Evolutionary conservation across 2,888 invertebrate species (phyloP), one percentile per base, ranked within the genome.

Genomic region (Noctua fimbriata): DNA sequence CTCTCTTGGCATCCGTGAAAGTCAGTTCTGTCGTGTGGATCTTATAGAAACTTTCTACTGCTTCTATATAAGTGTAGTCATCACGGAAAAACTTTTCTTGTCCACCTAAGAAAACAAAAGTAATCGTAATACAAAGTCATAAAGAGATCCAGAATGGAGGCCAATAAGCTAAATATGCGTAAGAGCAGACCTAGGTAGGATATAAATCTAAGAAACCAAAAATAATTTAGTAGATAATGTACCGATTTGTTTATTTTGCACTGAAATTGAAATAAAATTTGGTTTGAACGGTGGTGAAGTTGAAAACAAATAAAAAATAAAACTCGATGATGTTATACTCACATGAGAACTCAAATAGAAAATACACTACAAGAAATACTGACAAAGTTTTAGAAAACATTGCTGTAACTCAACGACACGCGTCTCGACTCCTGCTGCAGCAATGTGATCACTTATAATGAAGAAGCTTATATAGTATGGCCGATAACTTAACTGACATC

Each of bases 41-140:
- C 89, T 96, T 96, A 88, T 95, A 96, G 79, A 95, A 96, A 79
- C 92, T 92, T 6, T 91, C 73, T 16, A 91, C 88, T 2, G 79
- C 84, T 28, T 93, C 91, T 75, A 95, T 74, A 81, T 90, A 95
- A 24, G 76, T 91, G 84, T 95, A 96, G 87, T 95, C 95, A 58
- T 91, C 93, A 6, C 95, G 92, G 83, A 95, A 96, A 83, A 93
- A 93, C 71, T 91, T 92, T 3, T 86, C 88, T 89, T 94, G 94
- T 66, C 91, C 93, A 91, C 92, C 95, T 95, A 89, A 60, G 21
- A 69, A 36, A 41, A 41, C 41, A 41, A 41, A 41, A 41, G 41
- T 41, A 41, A 41, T 9, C 7, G 41, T 41, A 41, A 41, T 1
- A 0, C 41, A 41, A 41, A 41, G 41, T 41, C 9, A 41, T 41